Percentiles rank a stretch among this genome's conserved stretches.
These are phyloP conservation scores for Drosophila parabipectinata DNA, from an alignment of 1,140 invertebrate species.

Conservation along the genomic window DNA sequence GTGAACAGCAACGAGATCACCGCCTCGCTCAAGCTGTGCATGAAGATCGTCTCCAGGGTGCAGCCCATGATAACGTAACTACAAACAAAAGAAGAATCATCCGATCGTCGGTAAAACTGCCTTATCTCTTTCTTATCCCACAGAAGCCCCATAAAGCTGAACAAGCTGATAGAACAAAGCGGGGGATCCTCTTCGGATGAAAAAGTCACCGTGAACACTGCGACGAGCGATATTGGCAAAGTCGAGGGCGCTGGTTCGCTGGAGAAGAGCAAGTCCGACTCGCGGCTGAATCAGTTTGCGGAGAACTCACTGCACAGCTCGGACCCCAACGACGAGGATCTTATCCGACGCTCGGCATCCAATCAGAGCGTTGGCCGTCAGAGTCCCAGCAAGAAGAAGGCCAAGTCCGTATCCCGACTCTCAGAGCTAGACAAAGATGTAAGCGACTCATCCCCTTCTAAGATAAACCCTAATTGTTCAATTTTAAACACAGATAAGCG, in stretches of 20 bases:
- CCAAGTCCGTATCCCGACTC: constrained; percentile 85
- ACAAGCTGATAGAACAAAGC: constrained; percentile 58
- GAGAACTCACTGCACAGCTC: constrained; percentile 55
- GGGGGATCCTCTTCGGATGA: constrained; percentile 47
- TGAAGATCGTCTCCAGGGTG: constrained; percentile 91
- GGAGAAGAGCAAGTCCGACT: constrained; percentile 88
- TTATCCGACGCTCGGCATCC: constrained; percentile 83
- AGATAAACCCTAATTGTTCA: background rate
- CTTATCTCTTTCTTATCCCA: constrained; percentile 19
- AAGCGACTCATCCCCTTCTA: background rate
- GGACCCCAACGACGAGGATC: constrained; percentile 84
- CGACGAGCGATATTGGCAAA: constrained; percentile 13
- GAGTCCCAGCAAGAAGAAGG: constrained; percentile 85
- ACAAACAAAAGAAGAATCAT: constrained; percentile 11
- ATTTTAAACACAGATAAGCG: constrained; percentile 55
- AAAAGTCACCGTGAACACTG: constrained; percentile 25
- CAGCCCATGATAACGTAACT: constrained; percentile 86
- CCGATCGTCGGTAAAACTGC: background rate
- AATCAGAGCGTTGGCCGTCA: constrained; percentile 85
- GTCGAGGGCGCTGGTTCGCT: constrained; percentile 70
- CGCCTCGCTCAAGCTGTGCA: constrained; percentile 88
- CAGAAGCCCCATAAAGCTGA: constrained; percentile 78
- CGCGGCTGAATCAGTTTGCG: constrained; percentile 86
- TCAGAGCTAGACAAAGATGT: constrained; percentile 85
- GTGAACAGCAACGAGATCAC: constrained; percentile 88